Conservation (phyloP, 2,113 vertebrate species). For the Scortum barcoo region DNA sequence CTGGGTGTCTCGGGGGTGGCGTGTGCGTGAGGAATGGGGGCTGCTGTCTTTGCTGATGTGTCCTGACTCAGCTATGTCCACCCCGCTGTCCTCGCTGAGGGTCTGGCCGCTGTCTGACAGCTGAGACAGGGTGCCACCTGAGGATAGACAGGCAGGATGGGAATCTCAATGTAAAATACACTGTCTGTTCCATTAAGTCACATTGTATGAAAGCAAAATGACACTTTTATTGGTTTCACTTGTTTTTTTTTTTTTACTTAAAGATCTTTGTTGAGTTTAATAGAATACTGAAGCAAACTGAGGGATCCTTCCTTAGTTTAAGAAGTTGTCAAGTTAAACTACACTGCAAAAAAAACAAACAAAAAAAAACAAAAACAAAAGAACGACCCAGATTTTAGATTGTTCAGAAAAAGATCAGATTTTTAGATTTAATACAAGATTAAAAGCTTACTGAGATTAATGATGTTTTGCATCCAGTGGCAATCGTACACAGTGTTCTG, state of each 20-base stretch:
- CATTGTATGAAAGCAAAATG: background rate
- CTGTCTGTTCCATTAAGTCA: background rate
- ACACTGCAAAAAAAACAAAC: background rate
- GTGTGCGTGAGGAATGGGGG: slow-evolving; percentile 82
- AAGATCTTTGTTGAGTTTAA: background rate
- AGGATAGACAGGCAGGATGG: slow-evolving; percentile 54
- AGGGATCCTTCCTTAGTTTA: background rate
- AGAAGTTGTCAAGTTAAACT: background rate
- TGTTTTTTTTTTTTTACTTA: background rate
- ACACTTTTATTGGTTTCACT: background rate
- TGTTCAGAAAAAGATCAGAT: slow-evolving; percentile 1
- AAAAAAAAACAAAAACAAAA: no score
- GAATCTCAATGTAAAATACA: background rate
- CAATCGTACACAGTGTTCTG: slow-evolving; percentile 11
- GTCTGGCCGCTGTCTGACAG: slow-evolving; percentile 96
- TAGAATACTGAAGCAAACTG: background rate
- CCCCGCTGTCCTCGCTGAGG: slow-evolving; percentile 97
- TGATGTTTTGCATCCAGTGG: slow-evolving; percentile 15
- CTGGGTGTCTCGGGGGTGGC: slow-evolving; percentile 80
- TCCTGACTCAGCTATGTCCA: slow-evolving; percentile 93
- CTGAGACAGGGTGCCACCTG: slow-evolving; percentile 94
- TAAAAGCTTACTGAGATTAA: slow-evolving; percentile 47
- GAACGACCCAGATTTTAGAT: background rate
- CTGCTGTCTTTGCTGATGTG: slow-evolving; percentile 87
- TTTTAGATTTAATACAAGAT: slow-evolving; percentile 34